Evolutionary conservation across 1,140 invertebrate genomes (phyloP), one percentile per base, ranked within the genome.

Genomic region (Scaptomyza hsui): DNA sequence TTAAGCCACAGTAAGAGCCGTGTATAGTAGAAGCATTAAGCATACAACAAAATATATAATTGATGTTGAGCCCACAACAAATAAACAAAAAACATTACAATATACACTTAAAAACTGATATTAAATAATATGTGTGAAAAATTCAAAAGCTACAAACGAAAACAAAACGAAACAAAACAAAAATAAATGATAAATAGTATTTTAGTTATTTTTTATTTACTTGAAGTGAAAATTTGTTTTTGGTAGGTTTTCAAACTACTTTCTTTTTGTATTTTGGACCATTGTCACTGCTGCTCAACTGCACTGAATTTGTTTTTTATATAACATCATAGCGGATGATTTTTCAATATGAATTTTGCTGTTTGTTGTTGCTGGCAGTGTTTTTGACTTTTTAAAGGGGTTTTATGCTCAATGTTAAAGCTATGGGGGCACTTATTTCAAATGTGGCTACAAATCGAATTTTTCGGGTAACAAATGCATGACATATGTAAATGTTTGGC

Each of bases 201-300:
- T 56, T 44, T 26, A 29, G 37, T 71, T 52, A 10, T 19, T 32
- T 21, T 65, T 26, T 10, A 13, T 39, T 16, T 10, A 24, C 18
- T 67, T 51, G 15, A 60, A 69, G 52, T 73, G 70, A 37, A 64
- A 56, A 49, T 59, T 83, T 79, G 55, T 85, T 86, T 57, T 76
- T 63, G 68, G 12, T 32, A 72, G 67, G 15, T 56, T 57, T 57
- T 42, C 13, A 21, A 32, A 59, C 62, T 72, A 52, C 37, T 64
- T 62, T 48, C 37, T 63, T 64, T 9, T 29, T 7, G 26, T 29
- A 9, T 29, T 29, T 6, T 29, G 26, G 59, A 59, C 57, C 63
- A 70, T 77, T 77, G 81, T 72, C 81, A 85, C 81, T 85, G 81
- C 82, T 85, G 80, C 80, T 85, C 81, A 76, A 70, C 80, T 86